Base-by-base conservation (phyloP, 2,888 invertebrate genomes). In the Conchocele bisecta region DNA sequence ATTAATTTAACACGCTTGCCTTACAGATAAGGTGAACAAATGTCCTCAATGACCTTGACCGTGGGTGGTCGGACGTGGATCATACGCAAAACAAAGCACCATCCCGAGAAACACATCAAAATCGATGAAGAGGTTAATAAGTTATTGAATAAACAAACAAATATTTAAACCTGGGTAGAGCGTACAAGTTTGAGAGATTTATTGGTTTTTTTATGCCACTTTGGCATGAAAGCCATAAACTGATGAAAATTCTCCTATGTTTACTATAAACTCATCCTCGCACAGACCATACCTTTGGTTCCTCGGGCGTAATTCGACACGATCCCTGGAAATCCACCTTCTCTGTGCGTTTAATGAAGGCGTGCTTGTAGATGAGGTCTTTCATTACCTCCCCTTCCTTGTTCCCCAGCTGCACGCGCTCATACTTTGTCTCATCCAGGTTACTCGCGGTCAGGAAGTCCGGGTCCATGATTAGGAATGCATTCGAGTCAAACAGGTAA, bases 301-400 rank as follows among this genome's bases (percentile, higher is more conserved):
- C 86, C 35, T 87, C 88, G n/a, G 90, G 89, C 3, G 91, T 89
- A 35, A 91, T 90, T 29, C 89, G 84, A 78, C 91, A 91, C 9
- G 89, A 88, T 13, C 91, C 91, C 76, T 91, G 91, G 72, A 91
- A 91, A 75, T 91, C 91, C 9, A 90, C 85, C 20, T 84, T 83
- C 75, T 91, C 91, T 28, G 83, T 85, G n/a, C 91, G 74, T 11
- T 79, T 61, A 69, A 91, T 90, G 73, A 91, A 91, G 9, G 83
- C 83, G 75, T 91, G 91, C 63, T 86, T 86, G 77, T 90, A 91
- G 53, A 91, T 90, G 28, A 91, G 87, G 59, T 91, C 90, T 65
- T 90, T 91, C 91, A 91, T 91, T 0, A 91, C 90, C 81, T 91
- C 91, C 11, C 91, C 91, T 75, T 91, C 91, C 66, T 91, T 91